phyloP scores from a whole-genome alignment of 2,888 invertebrate species.

The Drosophila longiperda region DNA sequence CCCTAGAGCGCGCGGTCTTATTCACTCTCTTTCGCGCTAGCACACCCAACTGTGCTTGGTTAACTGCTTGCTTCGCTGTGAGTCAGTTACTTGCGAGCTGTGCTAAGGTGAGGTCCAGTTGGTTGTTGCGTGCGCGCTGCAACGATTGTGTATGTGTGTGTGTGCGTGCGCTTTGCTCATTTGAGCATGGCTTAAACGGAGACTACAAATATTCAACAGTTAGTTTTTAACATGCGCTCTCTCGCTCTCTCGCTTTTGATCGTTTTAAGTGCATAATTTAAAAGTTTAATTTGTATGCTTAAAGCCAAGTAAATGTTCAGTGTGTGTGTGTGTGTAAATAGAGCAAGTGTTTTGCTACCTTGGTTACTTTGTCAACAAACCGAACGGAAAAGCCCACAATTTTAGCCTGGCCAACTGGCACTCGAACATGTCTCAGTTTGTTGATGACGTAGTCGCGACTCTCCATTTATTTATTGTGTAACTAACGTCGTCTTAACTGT shows the following conservation, averaged over 20 bases:
- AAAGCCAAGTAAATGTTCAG: conserved; percentile 20
- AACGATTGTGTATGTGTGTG: conserved; percentile 27
- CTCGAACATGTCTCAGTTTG: conserved; percentile 37
- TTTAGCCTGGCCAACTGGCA: conserved; percentile 51
- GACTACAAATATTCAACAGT: conserved; percentile 71
- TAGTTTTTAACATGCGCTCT: conserved; percentile 40
- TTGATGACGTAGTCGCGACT: conserved; percentile 72
- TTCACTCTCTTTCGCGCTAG: conserved; percentile 13
- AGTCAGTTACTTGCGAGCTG: conserved; percentile 73
- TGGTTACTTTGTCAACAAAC: conserved; percentile 65
- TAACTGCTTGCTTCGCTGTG: conserved; percentile 47
- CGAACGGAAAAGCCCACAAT: conserved; percentile 32
- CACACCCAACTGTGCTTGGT: conserved; percentile 46
- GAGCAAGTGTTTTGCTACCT: conserved; percentile 66
- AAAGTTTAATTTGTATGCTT: conserved; percentile 8
- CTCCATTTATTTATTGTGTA: conserved; percentile 62
- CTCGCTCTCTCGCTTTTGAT: conserved; percentile 6
- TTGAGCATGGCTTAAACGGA: conserved; percentile 73
- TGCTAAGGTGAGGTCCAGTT: conserved; percentile 71
- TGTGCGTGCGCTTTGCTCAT: conserved; percentile 51
- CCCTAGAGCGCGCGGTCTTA: conserved; percentile 51
- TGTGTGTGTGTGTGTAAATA: conserved; percentile 43
- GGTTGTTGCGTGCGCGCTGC: conserved; percentile 29
- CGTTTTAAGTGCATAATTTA: conserved; percentile 25
- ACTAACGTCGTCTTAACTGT: conserved; percentile 66